Evolutionary conservation across 1,140 invertebrate species (phyloP).

Genomic region (Micrasema longulum): DNA sequence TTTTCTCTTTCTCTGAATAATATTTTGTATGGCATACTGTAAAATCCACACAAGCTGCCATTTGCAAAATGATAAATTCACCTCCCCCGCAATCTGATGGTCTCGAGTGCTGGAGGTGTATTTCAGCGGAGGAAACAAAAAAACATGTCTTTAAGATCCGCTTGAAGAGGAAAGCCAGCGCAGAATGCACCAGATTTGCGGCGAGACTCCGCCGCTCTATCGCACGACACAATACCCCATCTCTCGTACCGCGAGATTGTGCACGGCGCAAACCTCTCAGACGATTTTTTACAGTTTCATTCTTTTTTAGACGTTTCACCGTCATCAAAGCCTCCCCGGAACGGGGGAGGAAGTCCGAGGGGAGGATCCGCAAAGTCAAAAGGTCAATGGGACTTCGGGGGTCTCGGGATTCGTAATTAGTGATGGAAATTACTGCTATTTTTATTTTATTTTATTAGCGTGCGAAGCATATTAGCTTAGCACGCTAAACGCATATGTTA

Average conservation of each 20-base stretch:
- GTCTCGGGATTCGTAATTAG: constrained; percentile 16
- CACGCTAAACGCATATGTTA: too few relatives aligned
- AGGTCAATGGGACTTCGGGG: constrained; percentile 15
- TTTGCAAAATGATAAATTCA: too few relatives aligned
- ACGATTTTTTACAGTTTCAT: constrained; percentile 38
- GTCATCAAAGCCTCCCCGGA: constrained; percentile 30
- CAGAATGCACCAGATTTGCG: constrained; percentile 3
- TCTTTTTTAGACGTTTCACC: constrained; percentile 18
- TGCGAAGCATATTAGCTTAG: too few relatives aligned
- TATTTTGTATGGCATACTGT: too few relatives aligned
- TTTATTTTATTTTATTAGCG: too few relatives aligned
- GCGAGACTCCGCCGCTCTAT: background rate
- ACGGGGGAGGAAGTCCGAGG: constrained; percentile 8
- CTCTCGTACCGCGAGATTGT: constrained; percentile 33
- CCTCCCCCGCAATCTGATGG: too few relatives aligned
- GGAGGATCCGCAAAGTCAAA: constrained; percentile 15
- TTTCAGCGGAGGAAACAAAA: background rate
- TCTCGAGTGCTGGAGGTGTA: too few relatives aligned
- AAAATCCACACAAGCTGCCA: too few relatives aligned
- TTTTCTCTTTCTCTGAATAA: too few relatives aligned
- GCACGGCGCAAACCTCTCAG: constrained; percentile 32
- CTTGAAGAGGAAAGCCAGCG: background rate
- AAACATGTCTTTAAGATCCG: background rate
- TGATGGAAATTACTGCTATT: too few relatives aligned
- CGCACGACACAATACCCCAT: constrained; percentile 30